These are phyloP conservation scores for Ormyrus nitidulus DNA, from an alignment of 2,888 invertebrate species.

Conservation along the genomic window DNA sequence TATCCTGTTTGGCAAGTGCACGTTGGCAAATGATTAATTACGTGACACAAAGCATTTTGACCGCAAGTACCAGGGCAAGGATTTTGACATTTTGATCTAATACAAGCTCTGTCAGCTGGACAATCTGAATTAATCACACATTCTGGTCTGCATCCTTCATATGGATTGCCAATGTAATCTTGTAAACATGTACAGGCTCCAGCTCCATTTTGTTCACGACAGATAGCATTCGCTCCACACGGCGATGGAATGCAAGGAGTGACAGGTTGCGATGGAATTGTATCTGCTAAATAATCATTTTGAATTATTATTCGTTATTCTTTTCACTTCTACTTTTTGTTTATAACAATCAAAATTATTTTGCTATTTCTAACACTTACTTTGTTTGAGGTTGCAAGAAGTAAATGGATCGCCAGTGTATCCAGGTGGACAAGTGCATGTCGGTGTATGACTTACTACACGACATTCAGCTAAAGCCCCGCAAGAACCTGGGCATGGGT, in stretches of 20 bases:
- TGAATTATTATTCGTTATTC: background rate
- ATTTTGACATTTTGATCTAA: conserved; percentile 87
- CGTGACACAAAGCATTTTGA: conserved; percentile 84
- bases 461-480: conserved; percentile 81
- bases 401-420: conserved; percentile 87
- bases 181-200: conserved; percentile 71
- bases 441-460: conserved; percentile 85
- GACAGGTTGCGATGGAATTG: background rate
- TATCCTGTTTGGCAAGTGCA: conserved; percentile 78
- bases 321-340: background rate
- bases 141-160: conserved; percentile 86
- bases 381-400: conserved; percentile 64
- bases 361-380: conserved; percentile 9
- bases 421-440: conserved; percentile 83
- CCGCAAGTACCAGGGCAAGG: conserved; percentile 90
- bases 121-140: conserved; percentile 89
- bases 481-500: conserved; percentile 87
- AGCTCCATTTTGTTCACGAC: conserved; percentile 73
- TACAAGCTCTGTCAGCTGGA: conserved; percentile 84
- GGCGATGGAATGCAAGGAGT: conserved; percentile 77
- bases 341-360: background rate
- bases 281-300: conserved; percentile 10
- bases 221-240: conserved; percentile 88
- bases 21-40: conserved; percentile 83
- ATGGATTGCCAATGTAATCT: conserved; percentile 75